These are phyloP conservation scores for Drymodes brunneopygia DNA, from an alignment of 2,113 vertebrate species.

Conservation along the genomic window DNA sequence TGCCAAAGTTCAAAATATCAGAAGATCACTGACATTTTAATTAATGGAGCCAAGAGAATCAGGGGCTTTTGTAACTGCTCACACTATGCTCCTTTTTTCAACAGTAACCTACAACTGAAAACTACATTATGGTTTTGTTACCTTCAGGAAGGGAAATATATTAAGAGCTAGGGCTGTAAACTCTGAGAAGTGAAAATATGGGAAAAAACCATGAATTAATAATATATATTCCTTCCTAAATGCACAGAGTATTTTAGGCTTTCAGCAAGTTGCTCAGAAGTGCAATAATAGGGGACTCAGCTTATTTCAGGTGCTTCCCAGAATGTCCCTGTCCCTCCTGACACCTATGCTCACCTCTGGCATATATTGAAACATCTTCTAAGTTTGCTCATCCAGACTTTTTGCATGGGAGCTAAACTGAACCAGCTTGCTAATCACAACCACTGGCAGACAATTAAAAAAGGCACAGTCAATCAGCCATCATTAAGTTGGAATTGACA, in stretches of 20 bases:
- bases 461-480: not conserved
- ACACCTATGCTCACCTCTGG: not conserved
- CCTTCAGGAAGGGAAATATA: not conserved
- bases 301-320: not conserved
- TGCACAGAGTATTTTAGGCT: not conserved
- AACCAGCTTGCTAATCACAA: constrained; percentile 16
- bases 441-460: constrained; percentile 1
- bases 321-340: not conserved
- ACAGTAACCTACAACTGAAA: not conserved
- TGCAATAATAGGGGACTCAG: not conserved
- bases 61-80: not conserved
- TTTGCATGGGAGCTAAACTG: not conserved
- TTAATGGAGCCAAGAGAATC: not conserved
- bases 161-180: not conserved
- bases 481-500: constrained; percentile 1
- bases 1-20: not conserved
- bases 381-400: not conserved
- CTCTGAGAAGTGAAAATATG: not conserved
- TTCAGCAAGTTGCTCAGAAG: not conserved
- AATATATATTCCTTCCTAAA: not conserved
- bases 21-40: not conserved
- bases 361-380: not conserved
- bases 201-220: not conserved
- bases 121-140: not conserved
- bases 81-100: not conserved